phyloP scores from a whole-genome alignment of 2,113 vertebrate genomes.

The Zosterops borbonicus region DNA sequence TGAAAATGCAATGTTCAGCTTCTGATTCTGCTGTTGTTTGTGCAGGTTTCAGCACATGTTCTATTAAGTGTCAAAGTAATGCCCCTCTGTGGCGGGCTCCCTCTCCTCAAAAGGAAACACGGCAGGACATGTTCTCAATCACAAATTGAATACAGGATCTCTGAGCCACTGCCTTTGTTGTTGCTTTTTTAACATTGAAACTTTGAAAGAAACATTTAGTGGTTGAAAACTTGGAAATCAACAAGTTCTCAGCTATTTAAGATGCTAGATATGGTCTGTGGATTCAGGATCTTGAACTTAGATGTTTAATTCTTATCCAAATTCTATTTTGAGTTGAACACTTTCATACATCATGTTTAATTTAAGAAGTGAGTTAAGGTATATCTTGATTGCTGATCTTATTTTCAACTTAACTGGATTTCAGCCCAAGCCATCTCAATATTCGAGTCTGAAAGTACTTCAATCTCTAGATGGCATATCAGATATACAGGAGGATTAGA shows the following conservation, averaged over 20 bases:
- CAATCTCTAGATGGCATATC: background rate
- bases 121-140: background rate
- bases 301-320: background rate
- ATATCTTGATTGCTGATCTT: background rate
- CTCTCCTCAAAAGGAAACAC: background rate
- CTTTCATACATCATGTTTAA: background rate
- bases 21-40: background rate
- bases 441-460: background rate
- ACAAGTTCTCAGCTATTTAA: background rate
- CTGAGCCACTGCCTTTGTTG: background rate
- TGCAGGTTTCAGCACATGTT: background rate
- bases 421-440: background rate
- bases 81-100: background rate
- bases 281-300: background rate
- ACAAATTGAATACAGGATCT: background rate
- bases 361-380: background rate
- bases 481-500: slow-evolving; percentile 7
- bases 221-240: background rate
- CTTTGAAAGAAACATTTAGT: background rate
- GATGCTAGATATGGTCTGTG: background rate
- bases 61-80: background rate
- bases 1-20: background rate
- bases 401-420: slow-evolving; percentile 4
- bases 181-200: background rate
- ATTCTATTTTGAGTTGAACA: background rate